Evolutionary conservation across 92 coral and sea anemone genomes (phyloP).

Genomic region (Bergia sp.): DNA sequence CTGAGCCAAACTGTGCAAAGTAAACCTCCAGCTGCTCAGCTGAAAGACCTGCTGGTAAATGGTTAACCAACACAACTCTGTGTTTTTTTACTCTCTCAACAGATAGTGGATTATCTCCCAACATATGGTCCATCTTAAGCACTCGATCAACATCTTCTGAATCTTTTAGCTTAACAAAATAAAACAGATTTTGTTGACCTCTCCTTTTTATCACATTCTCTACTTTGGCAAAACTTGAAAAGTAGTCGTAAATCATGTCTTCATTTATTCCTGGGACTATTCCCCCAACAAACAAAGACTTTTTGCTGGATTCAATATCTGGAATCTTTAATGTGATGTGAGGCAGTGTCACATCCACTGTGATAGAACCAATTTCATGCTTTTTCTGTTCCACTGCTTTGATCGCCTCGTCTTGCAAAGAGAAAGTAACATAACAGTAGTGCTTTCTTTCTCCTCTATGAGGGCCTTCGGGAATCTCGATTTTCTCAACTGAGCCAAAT

Average conservation of each 20-base stretch:
- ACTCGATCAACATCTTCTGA: conserved; percentile 3
- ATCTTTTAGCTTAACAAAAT: conserved; percentile 8
- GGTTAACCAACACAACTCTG: conserved; percentile 19
- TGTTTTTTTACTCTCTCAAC: conserved; percentile 24
- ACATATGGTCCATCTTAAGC: conserved; percentile 12
- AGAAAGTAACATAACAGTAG: conserved; percentile 19
- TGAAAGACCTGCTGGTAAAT: conserved; percentile 23
- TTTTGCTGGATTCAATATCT: conserved; percentile 23
- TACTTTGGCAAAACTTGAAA: conserved; percentile 17
- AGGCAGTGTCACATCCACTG: neutral
- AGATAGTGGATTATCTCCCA: conserved; percentile 2
- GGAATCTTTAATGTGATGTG: neutral
- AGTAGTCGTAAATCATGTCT: conserved; percentile 16
- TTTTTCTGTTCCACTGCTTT: conserved; percentile 25
- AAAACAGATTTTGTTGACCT: conserved; percentile 16
- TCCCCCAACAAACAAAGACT: conserved; percentile 37
- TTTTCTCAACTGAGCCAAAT: neutral
- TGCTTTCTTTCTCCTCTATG: neutral
- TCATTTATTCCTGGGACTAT: conserved; percentile 17
- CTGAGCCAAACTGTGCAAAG: conserved; percentile 25
- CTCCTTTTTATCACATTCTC: conserved; percentile 1
- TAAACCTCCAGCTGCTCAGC: conserved; percentile 9
- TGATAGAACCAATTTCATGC: neutral
- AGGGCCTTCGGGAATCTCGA: conserved; percentile 1
- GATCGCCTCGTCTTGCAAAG: conserved; percentile 29